Evolutionary conservation across 2,113 vertebrate genomes (phyloP).

Genomic region (Electrona antarctica): DNA sequence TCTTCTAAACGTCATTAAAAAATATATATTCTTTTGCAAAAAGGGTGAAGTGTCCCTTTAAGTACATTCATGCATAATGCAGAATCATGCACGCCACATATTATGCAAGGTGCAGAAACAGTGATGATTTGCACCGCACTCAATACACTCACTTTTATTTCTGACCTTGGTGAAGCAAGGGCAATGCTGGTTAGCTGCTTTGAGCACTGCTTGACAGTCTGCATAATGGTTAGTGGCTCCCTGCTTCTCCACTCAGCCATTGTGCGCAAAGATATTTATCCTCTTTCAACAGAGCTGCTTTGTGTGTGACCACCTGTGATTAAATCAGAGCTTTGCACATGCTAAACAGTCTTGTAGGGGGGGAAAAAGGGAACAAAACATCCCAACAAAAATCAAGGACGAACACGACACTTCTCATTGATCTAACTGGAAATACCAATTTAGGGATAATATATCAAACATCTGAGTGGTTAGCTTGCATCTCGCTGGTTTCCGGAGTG

Average conservation of each 20-base stretch:
- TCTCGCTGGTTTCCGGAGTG: background rate
- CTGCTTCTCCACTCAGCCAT: background rate
- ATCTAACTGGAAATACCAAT: background rate
- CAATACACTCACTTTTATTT: background rate
- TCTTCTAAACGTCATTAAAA: too few species aligned
- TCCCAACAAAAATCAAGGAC: background rate
- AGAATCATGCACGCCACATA: too few species aligned
- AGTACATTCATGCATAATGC: background rate
- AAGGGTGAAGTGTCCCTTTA: too few species aligned
- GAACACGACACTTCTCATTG: background rate
- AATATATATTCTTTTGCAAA: too few species aligned
- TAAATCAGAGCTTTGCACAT: constrained; percentile 19
- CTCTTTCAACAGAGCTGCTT: constrained; percentile 18
- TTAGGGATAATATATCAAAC: background rate
- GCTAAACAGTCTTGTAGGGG: background rate
- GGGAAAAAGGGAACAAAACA: background rate
- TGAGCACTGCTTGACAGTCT: constrained; percentile 26
- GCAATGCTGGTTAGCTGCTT: constrained; percentile 35
- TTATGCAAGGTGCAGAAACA: too few species aligned
- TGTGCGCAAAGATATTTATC: constrained; percentile 10
- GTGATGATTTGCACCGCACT: too few species aligned
- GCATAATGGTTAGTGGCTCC: constrained; percentile 37
- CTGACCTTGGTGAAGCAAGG: constrained; percentile 45
- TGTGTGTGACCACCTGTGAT: background rate
- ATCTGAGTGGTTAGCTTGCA: background rate